These are phyloP conservation scores for Chymomyza procnemis DNA, from an alignment of 2,888 invertebrate species.

Conservation along the genomic window DNA sequence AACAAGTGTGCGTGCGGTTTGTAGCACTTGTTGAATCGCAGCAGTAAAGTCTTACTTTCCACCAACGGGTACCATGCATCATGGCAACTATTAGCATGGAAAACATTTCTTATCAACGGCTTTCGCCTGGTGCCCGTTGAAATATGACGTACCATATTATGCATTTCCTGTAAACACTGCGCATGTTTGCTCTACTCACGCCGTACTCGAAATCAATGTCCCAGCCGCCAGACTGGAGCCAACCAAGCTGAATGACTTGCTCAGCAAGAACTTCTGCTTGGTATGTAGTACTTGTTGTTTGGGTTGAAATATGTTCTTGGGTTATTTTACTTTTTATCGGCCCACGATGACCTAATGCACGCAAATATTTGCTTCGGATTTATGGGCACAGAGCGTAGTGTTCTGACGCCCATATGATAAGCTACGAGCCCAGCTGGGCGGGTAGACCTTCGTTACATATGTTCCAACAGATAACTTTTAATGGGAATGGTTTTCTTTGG, in stretches of 20 bases:
- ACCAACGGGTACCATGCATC: neutral
- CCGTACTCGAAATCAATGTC: neutral
- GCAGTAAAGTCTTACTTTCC: neutral
- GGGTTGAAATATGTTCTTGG: slow-evolving; percentile 8
- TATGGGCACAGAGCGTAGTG: slow-evolving; percentile 14
- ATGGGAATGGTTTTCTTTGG: slow-evolving; percentile 18
- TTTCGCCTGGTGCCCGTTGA: slow-evolving; percentile 26
- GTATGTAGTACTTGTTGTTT: slow-evolving; percentile 10
- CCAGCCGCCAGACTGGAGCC: neutral
- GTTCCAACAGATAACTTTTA: slow-evolving; percentile 30
- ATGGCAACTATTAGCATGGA: slow-evolving; percentile 1
- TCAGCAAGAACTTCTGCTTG: neutral
- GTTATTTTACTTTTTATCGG: slow-evolving; percentile 37
- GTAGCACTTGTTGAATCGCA: slow-evolving; percentile 2
- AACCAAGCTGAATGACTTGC: neutral
- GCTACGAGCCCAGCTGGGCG: neutral
- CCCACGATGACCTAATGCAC: slow-evolving; percentile 59
- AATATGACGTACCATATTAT: slow-evolving; percentile 38
- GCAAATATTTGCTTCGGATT: slow-evolving; percentile 62
- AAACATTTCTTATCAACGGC: slow-evolving; percentile 33
- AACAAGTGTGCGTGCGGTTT: slow-evolving; percentile 33
- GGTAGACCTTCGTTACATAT: slow-evolving; percentile 14
- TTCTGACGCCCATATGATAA: slow-evolving; percentile 6
- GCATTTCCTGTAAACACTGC: slow-evolving; percentile 53
- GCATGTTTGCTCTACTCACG: slow-evolving; percentile 29